Percentiles rank a stretch among this genome's conserved stretches.
Evolutionary conservation across 92 coral and sea anemone species (phyloP).

Genomic region (Zoanthus sociatus): DNA sequence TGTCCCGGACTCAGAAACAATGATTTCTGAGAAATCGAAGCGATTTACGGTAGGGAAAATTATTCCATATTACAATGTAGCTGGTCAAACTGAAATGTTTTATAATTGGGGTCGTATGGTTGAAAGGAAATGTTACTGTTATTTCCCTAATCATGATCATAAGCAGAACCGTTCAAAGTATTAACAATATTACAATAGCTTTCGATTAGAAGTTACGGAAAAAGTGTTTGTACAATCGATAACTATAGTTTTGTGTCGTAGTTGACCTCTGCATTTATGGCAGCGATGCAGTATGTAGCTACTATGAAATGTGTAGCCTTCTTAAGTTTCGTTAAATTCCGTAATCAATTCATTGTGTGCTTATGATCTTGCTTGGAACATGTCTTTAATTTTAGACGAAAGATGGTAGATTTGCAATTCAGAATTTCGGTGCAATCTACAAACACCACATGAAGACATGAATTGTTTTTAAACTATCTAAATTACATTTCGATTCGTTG

Average conservation of each 20-base stretch:
- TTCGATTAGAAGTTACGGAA: not conserved
- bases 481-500: not conserved
- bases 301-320: not conserved
- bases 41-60: constrained; percentile 93
- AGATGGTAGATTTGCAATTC: not conserved
- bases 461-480: not conserved
- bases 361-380: not conserved
- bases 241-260: constrained; percentile 11
- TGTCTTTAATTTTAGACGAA: not conserved
- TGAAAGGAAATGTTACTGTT: constrained; percentile 19
- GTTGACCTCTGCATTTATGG: constrained; percentile 16
- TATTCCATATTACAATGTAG: not conserved
- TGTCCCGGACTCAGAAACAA: constrained; percentile 98
- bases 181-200: constrained; percentile 20
- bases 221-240: constrained; percentile 2
- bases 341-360: not conserved
- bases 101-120: not conserved
- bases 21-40: constrained; percentile 98
- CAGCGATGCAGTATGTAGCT: constrained; percentile 1
- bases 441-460: not conserved
- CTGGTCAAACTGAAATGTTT: not conserved
- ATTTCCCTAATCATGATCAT: constrained; percentile 34
- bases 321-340: constrained; percentile 23
- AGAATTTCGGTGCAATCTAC: not conserved
- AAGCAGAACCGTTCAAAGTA: constrained; percentile 17